Percentiles rank a stretch among this genome's conserved stretches.
Conservation (phyloP, 2,888 invertebrate species). For the Atherix ibis region DNA sequence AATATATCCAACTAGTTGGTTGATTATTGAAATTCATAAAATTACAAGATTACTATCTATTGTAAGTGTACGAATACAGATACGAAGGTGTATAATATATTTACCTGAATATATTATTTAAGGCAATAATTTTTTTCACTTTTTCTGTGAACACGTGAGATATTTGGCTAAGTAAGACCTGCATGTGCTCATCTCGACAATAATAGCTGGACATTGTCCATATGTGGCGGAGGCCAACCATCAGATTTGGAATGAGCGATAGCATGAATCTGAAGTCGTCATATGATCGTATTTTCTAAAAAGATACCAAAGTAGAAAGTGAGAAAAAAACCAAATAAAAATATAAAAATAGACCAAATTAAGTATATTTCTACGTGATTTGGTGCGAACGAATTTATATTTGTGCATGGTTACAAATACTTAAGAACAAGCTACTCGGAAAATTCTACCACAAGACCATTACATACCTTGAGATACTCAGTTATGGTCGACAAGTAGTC, state of each 20-base stretch:
- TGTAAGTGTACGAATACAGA: too few relatives aligned
- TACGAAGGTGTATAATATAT: too few relatives aligned
- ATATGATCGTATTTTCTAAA: slow-evolving; percentile 55
- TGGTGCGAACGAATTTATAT: too few relatives aligned
- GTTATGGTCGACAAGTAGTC: slow-evolving; percentile 30
- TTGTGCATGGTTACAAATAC: too few relatives aligned
- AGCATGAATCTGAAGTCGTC: slow-evolving; percentile 54
- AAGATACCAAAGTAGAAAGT: too few relatives aligned
- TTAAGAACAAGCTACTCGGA: too few relatives aligned
- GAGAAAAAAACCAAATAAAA: not conserved
- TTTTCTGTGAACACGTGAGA: slow-evolving; percentile 69
- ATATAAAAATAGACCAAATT: not conserved
- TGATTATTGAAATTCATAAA: too few relatives aligned
- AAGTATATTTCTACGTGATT: too few relatives aligned
- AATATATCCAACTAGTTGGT: too few relatives aligned
- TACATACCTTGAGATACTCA: slow-evolving; percentile 34
- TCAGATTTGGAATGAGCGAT: slow-evolving; percentile 57
- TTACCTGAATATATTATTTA: slow-evolving; percentile 63
- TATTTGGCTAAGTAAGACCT: slow-evolving; percentile 63
- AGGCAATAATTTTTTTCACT: slow-evolving; percentile 51
- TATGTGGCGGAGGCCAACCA: slow-evolving; percentile 74
- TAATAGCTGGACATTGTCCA: slow-evolving; percentile 84
- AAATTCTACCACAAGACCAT: too few relatives aligned
- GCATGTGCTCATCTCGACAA: slow-evolving; percentile 72
- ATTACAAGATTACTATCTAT: too few relatives aligned